Percentiles rank a stretch among this genome's conserved stretches.
These are phyloP conservation scores for Camponotus pennsylvanicus DNA, from an alignment of 1,140 invertebrate genomes.

Conservation along the genomic window DNA sequence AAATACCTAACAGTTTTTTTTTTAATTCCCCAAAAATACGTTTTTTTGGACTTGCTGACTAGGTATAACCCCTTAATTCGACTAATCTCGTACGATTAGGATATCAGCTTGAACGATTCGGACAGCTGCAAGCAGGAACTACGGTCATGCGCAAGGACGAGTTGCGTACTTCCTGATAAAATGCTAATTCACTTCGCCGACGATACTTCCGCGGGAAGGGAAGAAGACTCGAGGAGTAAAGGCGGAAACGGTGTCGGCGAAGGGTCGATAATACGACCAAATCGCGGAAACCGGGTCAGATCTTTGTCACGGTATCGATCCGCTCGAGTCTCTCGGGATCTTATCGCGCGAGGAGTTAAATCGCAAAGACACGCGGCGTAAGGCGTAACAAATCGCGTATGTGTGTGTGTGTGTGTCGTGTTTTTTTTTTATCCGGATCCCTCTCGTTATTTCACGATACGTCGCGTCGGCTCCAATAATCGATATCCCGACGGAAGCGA, in stretches of 20 bases:
- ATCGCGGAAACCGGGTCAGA: constrained; percentile 47
- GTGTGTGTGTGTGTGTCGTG: neutral
- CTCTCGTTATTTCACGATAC: constrained; percentile 17
- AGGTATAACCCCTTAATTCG: too few species aligned
- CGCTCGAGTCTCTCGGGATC: constrained; percentile 27
- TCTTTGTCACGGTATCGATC: constrained; percentile 44
- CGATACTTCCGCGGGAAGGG: neutral
- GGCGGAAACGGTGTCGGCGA: neutral
- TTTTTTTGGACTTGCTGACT: too few species aligned
- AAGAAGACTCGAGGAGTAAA: neutral
- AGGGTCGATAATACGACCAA: constrained; percentile 32
- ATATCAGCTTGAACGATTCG: constrained; percentile 37
- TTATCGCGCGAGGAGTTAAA: constrained; percentile 3
- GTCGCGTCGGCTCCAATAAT: constrained; percentile 23
- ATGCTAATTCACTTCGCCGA: constrained; percentile 43
- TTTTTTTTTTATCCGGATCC: neutral
- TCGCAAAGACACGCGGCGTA: neutral
- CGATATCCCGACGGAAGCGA: constrained; percentile 10
- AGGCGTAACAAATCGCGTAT: neutral
- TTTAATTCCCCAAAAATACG: too few species aligned
- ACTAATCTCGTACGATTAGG: constrained; percentile 56
- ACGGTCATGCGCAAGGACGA: constrained; percentile 36
- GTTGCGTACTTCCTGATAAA: constrained; percentile 40
- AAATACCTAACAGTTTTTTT: too few species aligned
- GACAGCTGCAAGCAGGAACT: constrained; percentile 29